phyloP scores from a whole-genome alignment of 2,888 invertebrate genomes.

The Tridacna crocea region DNA sequence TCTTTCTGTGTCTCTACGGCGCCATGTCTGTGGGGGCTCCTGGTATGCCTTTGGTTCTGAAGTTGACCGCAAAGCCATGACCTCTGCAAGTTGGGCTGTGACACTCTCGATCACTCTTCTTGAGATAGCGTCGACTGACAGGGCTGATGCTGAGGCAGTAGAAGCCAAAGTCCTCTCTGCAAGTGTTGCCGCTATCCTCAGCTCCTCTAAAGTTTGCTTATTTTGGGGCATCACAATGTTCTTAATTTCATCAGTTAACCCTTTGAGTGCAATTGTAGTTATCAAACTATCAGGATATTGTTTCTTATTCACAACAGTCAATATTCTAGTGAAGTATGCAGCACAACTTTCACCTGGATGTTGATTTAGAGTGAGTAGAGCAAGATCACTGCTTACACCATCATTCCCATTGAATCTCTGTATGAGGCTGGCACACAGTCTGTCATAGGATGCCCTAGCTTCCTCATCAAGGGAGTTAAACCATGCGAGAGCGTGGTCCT shows the following conservation, averaged over 20 bases:
- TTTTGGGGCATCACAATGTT: conserved; percentile 36
- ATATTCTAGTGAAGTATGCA: conserved; percentile 21
- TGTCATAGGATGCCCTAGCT: too few species aligned
- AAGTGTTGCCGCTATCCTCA: conserved; percentile 17
- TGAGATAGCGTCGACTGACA: not conserved
- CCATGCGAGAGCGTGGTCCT: too few species aligned
- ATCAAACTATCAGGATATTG: too few species aligned
- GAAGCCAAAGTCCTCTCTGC: not conserved
- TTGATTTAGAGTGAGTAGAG: too few species aligned
- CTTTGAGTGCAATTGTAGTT: too few species aligned
- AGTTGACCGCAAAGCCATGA: not conserved
- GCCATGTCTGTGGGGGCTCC: not conserved
- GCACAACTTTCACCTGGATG: conserved; percentile 17
- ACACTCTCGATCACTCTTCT: not conserved
- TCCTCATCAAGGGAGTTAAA: too few species aligned
- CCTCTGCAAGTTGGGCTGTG: not conserved
- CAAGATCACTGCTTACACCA: too few species aligned
- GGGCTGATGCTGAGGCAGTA: not conserved
- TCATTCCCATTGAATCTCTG: too few species aligned
- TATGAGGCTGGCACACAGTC: too few species aligned
- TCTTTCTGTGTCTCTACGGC: not conserved
- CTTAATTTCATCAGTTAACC: too few species aligned
- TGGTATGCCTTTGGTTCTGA: not conserved
- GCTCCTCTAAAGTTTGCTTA: conserved; percentile 19
- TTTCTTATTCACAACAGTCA: not conserved